Evolutionary conservation across 30 jellyfish, hydroid and myxozoan species (phyloP), one percentile per base, ranked within the genome.

Genomic region (Pseudorhiza aurosa): DNA sequence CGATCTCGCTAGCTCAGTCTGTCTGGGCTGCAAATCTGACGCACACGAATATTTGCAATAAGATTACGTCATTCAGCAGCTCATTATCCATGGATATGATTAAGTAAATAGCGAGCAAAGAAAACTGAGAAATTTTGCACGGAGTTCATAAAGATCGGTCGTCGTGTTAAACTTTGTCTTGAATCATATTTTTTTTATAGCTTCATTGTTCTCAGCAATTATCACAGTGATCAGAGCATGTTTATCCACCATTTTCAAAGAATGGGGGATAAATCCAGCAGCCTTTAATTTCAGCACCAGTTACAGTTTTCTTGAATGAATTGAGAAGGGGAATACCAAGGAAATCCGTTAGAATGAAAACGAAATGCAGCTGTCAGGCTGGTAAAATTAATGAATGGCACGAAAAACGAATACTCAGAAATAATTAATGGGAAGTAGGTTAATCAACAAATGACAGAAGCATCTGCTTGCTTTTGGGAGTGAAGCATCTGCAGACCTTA

Each of bases 1-100:
- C 49, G 83, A 70, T 55, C 83, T 55, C 55, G 14, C 32, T 8
- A 51, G 83, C 46, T 70, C 68, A 70, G 83, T 17, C 72, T 28
- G 83, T 70, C 83, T 70, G 29, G 71, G 83, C 57, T 53, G 2
- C 36, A 50, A 47, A 70, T 46, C 83, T 70, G 83, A 71, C 72
- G 30, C 49, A 35, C 83, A 70, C 83, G 83, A 70, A 21, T 32
- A 47, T 70, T 70, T 28, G 70, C 72, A 22, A 4, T 0, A 45
- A 46, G 83, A 57, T 70, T 70, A 45, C 21, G 25, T 24, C 37
- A 21, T 28, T 37, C 25, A 26, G 32, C 22, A 45, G 42, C 8
- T 50, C 83, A 64, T 64, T 30, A 64, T 64, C 18, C 36, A 12
- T 11, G 19, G 77, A 33, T 31, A 15, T 31, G 29, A 64, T 31